phyloP scores from a whole-genome alignment of 2,888 invertebrate species.

The Drosophila nr. medialis region DNA sequence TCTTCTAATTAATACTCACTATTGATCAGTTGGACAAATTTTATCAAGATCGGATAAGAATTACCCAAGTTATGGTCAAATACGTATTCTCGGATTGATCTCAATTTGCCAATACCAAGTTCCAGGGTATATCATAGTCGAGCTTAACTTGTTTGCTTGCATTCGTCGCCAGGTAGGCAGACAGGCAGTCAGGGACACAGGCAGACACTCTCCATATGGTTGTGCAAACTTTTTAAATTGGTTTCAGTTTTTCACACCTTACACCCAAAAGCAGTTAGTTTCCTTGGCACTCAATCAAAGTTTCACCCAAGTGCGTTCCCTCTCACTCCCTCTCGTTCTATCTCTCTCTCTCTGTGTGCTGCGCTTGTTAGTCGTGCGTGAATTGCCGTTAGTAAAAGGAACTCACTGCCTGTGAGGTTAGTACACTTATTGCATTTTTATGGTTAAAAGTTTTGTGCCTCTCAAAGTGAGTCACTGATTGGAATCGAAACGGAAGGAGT shows the following conservation, averaged over 20 bases:
- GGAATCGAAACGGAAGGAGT: constrained; percentile 35
- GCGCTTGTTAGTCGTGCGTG: constrained; percentile 74
- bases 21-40: background rate
- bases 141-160: constrained; percentile 15
- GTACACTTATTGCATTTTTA: constrained; percentile 78
- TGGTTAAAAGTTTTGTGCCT: constrained; percentile 55
- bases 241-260: constrained; percentile 76
- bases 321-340: background rate
- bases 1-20: background rate
- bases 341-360: constrained; percentile 16
- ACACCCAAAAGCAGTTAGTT: constrained; percentile 55
- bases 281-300: constrained; percentile 69
- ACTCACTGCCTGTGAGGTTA: constrained; percentile 32
- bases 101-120: background rate
- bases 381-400: constrained; percentile 74
- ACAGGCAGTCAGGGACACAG: background rate
- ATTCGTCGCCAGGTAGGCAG: constrained; percentile 30
- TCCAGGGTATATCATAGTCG: background rate
- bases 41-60: background rate
- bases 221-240: constrained; percentile 74
- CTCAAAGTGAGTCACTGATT: constrained; percentile 48
- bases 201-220: constrained; percentile 65
- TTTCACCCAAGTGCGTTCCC: constrained; percentile 42
- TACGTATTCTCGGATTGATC: background rate
- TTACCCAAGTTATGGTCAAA: background rate